phyloP scores from a whole-genome alignment of 2,888 invertebrate genomes.

The Nephrotoma guestfalica region DNA sequence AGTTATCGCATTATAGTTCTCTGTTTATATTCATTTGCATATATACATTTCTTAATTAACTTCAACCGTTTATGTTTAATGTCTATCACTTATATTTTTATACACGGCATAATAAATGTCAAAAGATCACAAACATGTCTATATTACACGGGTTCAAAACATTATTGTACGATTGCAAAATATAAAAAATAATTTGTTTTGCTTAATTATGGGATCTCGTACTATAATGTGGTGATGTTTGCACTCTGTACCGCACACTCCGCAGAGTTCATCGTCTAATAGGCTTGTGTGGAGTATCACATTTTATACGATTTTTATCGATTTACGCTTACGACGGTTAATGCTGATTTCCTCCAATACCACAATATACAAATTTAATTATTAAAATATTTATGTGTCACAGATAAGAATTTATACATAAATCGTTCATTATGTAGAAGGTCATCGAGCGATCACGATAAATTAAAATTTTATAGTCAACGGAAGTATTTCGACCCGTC shows the following conservation, averaged over 20 bases:
- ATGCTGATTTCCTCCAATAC: background rate
- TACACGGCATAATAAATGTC: background rate
- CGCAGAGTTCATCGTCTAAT: background rate
- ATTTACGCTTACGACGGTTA: background rate
- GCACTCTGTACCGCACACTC: background rate
- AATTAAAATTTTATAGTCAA: background rate
- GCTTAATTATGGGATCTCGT: background rate
- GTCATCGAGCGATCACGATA: background rate
- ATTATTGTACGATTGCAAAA: background rate
- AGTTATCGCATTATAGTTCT: no score
- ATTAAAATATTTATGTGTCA: background rate
- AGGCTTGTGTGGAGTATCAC: background rate
- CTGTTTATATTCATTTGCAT: no score
- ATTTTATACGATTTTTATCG: background rate
- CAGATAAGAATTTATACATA: background rate
- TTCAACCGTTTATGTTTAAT: no score
- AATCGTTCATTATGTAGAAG: background rate
- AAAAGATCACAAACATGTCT: background rate
- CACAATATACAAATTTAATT: background rate
- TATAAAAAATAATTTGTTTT: background rate
- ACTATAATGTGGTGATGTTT: background rate
- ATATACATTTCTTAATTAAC: no score
- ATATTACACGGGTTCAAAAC: background rate
- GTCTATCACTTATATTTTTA: background rate
- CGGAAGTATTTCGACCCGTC: background rate